Base-by-base conservation (phyloP, 2,888 invertebrate genomes). In the Hipparchia sbordonii region DNA sequence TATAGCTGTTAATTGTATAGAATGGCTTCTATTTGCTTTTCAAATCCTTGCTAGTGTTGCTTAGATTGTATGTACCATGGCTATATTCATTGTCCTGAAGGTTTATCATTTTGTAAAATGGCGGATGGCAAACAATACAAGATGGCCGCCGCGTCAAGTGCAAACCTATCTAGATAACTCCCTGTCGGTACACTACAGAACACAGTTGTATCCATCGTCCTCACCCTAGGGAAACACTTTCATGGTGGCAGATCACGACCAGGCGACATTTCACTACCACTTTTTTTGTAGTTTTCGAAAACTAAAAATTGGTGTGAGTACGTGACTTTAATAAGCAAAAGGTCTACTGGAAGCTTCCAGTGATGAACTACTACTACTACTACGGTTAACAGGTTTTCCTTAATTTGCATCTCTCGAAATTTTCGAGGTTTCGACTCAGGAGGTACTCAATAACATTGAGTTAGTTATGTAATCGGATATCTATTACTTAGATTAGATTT, bases 171-270 rank as follows among this genome's bases (percentile, higher is more conserved):
- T 91, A 91, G 82, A 86, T 87, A 87, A 84, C 89, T 87, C 89
- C 90, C 90, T 89, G 88, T 90, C 90, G 87, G 88, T 91, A 92
- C 91, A 82, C 92, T 92, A 92, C 91, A 88, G 92, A 92, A 92
- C 92, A 92, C 93, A 92, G 87, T 89, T 89, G 91, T 92, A 93
- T 92, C 92, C 91, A 86, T 85, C 89, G 80, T 83, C 86, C 88
- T 87, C 88, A 80, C 81, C 84, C 85, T 87, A 89, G 87, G 84
- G 83, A 86, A 91, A 89, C 89, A 87, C 87, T 85, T 84, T 87
- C 82, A 82, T 76, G 85, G 84, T 82, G 85, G 81, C 82, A 83
- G 85, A 79, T 81, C 75, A 73, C 78, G 76, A 67, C 72, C 69
- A 70, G 61, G 46, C 33, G 39, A 12, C 39, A 23, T 57, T 60